Evolutionary conservation across 30 jellyfish, hydroid and myxozoan species (phyloP).

Genomic region (Aurelia aurita): DNA sequence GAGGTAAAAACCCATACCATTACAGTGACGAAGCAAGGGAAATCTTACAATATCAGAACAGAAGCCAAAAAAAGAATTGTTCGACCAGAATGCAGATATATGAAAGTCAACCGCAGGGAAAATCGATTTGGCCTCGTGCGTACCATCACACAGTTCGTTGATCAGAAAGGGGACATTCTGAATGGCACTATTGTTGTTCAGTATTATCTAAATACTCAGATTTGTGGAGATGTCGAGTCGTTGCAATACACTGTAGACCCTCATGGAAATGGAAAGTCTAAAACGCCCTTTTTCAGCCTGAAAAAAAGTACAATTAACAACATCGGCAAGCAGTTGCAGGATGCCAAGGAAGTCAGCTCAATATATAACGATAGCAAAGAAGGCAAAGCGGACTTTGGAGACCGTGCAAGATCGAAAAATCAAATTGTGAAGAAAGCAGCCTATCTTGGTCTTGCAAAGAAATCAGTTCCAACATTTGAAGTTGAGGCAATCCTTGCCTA

Average conservation of each 20-base stretch:
- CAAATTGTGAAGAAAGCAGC: background rate
- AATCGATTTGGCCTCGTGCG: too few species aligned
- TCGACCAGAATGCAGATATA: too few species aligned
- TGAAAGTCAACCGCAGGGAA: too few species aligned
- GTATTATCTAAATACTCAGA: background rate
- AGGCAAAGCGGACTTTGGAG: conserved; percentile 1
- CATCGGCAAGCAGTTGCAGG: background rate
- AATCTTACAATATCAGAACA: too few species aligned
- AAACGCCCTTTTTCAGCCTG: background rate
- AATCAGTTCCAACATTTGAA: background rate
- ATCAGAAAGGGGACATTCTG: background rate
- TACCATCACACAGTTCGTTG: too few species aligned
- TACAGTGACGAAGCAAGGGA: too few species aligned
- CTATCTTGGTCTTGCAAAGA: background rate
- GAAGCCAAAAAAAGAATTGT: too few species aligned
- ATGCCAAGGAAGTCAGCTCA: background rate
- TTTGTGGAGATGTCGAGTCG: conserved; percentile 18
- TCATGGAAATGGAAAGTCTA: conserved; percentile 7
- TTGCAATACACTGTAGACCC: conserved; percentile 1
- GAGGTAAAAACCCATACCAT: too few species aligned
- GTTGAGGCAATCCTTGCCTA: conserved; percentile 10
- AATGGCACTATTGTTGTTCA: background rate
- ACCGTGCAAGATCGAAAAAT: background rate
- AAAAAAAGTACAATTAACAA: conserved; percentile 8
- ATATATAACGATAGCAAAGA: background rate